These are phyloP conservation scores for Eupristina koningsbergeri DNA, from an alignment of 1,140 invertebrate species.

Conservation along the genomic window DNA sequence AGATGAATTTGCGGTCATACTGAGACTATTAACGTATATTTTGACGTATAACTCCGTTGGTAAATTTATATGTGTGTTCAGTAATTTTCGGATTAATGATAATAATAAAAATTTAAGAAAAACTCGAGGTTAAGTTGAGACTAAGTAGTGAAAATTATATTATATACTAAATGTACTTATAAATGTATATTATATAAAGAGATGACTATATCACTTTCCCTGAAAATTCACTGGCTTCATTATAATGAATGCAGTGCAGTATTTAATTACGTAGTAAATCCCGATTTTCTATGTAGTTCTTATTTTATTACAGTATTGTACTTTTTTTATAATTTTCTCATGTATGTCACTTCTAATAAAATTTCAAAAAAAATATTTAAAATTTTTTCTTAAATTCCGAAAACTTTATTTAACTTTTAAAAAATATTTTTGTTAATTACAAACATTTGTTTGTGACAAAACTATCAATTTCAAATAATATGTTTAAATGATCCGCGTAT, in stretches of 20 bases:
- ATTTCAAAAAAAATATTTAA: no score
- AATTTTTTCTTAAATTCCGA: no score
- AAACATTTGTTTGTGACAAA: no score
- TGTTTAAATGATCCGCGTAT: no score
- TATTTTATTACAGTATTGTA: not conserved
- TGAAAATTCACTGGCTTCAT: not conserved
- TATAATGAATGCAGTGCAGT: not conserved
- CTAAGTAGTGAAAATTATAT: not conserved
- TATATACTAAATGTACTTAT: not conserved
- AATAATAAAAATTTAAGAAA: slow-evolving; percentile 21
- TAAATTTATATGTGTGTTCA: not conserved
- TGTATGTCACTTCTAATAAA: no score
- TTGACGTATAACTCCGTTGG: not conserved
- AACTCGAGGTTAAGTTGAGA: not conserved
- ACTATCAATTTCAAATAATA: no score
- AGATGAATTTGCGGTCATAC: slow-evolving; percentile 16
- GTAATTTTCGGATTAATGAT: not conserved
- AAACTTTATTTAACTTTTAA: no score
- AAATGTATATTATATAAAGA: not conserved
- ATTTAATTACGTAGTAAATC: not conserved
- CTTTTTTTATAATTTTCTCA: not conserved
- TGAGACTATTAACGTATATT: not conserved
- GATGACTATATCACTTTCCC: slow-evolving; percentile 19
- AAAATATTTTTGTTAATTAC: no score
- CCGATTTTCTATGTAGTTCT: not conserved